Evolutionary conservation across 2,797 vertebrate genomes (phyloP).

Genomic region (Synaphobranchus kaupii): DNA sequence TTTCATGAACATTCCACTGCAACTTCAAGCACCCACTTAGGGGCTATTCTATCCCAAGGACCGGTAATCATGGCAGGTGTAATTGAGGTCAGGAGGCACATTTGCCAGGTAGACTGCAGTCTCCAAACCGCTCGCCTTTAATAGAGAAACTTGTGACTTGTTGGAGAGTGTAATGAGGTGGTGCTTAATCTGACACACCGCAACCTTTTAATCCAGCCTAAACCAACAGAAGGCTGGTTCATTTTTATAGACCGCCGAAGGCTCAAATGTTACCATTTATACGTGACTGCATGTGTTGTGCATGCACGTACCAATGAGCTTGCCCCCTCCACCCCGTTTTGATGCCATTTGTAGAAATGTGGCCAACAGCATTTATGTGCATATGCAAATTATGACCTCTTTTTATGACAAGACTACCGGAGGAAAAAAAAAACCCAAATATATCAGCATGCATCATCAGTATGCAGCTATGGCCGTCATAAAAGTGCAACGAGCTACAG

Average conservation of each 20-base stretch:
- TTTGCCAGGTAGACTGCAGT: background rate
- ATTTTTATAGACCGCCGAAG: slow-evolving; percentile 11
- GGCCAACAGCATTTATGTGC: background rate
- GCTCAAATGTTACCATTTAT: slow-evolving; percentile 39
- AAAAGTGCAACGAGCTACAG: background rate
- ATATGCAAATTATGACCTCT: slow-evolving; percentile 11
- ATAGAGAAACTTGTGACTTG: slow-evolving; percentile 28
- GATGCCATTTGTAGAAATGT: background rate
- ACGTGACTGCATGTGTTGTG: background rate
- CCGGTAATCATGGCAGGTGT: background rate
- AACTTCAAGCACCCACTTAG: background rate
- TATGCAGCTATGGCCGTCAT: background rate
- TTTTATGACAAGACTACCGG: background rate
- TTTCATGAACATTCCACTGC: slow-evolving; percentile 1
- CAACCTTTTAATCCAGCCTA: slow-evolving; percentile 53
- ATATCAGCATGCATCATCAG: background rate
- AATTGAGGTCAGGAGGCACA: slow-evolving; percentile 1
- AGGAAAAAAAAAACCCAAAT: background rate
- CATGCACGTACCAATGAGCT: background rate
- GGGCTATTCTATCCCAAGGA: background rate
- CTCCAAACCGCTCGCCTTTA: background rate
- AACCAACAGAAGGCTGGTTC: slow-evolving; percentile 6
- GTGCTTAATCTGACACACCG: slow-evolving; percentile 50
- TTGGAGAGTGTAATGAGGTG: slow-evolving; percentile 39
- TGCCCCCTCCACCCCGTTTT: background rate